Evolutionary conservation across 2,113 vertebrate genomes (phyloP), one percentile per base, ranked within the genome.

Genomic region (Merops nubicus): DNA sequence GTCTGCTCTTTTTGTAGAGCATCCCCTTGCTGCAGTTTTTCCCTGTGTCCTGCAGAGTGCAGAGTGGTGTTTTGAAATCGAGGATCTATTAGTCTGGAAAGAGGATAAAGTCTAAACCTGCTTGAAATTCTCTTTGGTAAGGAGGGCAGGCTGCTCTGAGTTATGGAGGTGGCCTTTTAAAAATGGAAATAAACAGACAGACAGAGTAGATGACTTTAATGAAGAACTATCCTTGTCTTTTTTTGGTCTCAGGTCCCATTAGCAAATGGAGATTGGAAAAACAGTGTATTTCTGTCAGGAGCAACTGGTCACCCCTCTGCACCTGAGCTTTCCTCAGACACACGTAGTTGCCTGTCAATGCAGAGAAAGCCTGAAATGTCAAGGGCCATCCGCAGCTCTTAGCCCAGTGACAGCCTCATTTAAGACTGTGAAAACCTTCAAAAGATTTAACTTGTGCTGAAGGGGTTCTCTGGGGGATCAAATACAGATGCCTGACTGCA

Each of bases 81-180:
- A 95, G 47, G 25, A n/a, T 95, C 47, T 94, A 15, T 78, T 48
- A 85, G 53, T 78, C 47, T 78, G 77, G 34, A 94, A 96, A 91
- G 29, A 72, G 20, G 56, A 94, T 56, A 64, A 93, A 86, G 59
- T 54, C 63, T 62, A 90, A 93, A 36, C n/a, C 76, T 85, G 77
- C 79, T 97, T 92, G 92, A 96, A 96, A 96, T 96, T 96, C 88
- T 89, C 60, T 79, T 81, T 68, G 48, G 72, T 89, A 85, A 89
- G 74, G 78, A 74, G 69, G 64, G 85, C 56, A 95, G 51, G 36
- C 73, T 91, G 73, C 76, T 94, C 76, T 96, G 96, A 96, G 86
- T 97, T 96, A 97, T 93, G 96, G 96, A 95, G 69, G 76, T 96
- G 96, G 96, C 96, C 96, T 97, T 97, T 97, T 94, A 94, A 96